Base-by-base conservation (phyloP, 2,797 vertebrate genomes). In the Salmo trutta region DNA sequence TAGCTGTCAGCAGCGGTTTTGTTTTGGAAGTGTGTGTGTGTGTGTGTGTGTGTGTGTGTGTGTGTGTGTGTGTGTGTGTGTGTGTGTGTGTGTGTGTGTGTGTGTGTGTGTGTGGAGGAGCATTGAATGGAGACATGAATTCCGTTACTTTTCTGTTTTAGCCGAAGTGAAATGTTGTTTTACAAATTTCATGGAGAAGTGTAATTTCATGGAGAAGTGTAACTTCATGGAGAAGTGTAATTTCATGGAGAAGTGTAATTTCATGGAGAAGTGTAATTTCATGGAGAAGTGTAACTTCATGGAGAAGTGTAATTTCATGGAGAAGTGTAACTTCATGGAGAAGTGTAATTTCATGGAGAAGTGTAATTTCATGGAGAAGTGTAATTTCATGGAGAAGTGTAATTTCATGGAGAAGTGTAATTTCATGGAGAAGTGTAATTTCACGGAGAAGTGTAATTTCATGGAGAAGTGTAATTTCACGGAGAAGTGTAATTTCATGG, bases 281-380 rank as follows among this genome's bases (percentile, higher is more conserved):
- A 3, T 33, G 19, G 86, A 54, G 75, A 66, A 29, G 62, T 70
- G 67, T 79, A 53, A 80, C 84, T 78, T 62, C 69, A 75, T 52
- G 73, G n/a, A n/a, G n/a, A n/a, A 24, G 1, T 24, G 24, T 24
- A 75, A 82, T 73, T 79, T 72, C 76, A 3, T 33, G 19, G 86
- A 54, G 75, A 66, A 29, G 62, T 70, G 67, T 79, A 53, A 80
- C 84, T 78, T 62, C 69, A 75, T 52, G 73, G n/a, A n/a, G n/a
- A n/a, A 24, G 1, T 24, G 24, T 24, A 75, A 82, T 73, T 79
- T 72, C 76, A 3, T 33, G 19, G 86, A 54, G 75, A 66, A 29
- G 62, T 70, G 67, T 79, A 53, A 80, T 85, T 78, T 62, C 69
- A 75, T 52, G 73, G n/a, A n/a, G n/a, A n/a, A n/a, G n/a, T n/a